Evolutionary conservation across 37 sponge, comb jelly and placozoan genomes (phyloP), one percentile per base, ranked within the genome.

Genomic region (Halichondria panicea): DNA sequence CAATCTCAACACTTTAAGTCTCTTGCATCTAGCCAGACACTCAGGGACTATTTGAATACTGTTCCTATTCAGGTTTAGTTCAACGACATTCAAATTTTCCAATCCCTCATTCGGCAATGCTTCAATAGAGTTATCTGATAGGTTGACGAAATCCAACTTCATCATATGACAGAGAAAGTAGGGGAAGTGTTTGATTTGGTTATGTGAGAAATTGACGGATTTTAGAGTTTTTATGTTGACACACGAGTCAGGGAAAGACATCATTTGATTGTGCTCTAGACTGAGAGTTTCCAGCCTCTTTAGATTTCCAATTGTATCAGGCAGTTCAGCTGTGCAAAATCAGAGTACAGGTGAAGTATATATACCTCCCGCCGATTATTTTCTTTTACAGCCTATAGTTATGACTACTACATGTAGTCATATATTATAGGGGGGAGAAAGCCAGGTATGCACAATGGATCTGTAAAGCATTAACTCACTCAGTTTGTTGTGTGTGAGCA

Each of bases 61-160:
- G 55, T 94, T 94, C 19, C 57, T 15, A 52, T 88, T 91, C 50
- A 94, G 31, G 54, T 87, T 91, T 32, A 94, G 43, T 61, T 94
- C 95, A 34, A 94, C 85, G 0, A 57, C 89, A 4, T 35, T 69
- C 24, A 94, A 54, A 0, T 42, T 42, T 2, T 80, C 77, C 13
- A 94, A 33, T 0, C 61, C 68, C 5, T 70, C 63, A 31, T 30
- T 30, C 0, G 95, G 95, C 0, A 94, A 43, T 11, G 46, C 39
- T 25, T 55, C 25, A 35, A 94, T 77, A 0, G 31, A 6, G 74
- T 94, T 94, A 32, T 24, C 13, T 8, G 92, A 79, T 6, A 94
- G 31, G 57, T 94, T 74, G 27, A 88, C 63, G 48, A 74, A 81
- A 33, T 91, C 81, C 8, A 94, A 62, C 18, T 80, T 67, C 1